Base-by-base conservation (phyloP, 2,888 invertebrate genomes). In the Falcaria lacertinaria region DNA sequence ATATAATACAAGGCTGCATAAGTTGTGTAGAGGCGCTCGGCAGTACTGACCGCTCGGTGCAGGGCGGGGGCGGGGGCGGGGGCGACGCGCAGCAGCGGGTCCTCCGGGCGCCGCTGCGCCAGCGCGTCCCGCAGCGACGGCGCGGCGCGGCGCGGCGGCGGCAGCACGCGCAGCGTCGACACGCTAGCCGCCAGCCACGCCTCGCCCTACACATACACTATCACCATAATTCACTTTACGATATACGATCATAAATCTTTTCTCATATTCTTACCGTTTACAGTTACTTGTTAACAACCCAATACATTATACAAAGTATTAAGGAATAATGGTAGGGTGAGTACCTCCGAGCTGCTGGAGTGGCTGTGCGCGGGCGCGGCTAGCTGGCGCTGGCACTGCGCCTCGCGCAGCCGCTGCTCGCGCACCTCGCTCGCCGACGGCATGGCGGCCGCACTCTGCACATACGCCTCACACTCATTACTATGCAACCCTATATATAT, bases 351-450 rank as follows among this genome's bases (percentile, higher is more conserved):
- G 35, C 70, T 59, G 48, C 67, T 65, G 28, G 73, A 69, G 54
- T 70, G 69, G 33, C 59, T 50, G 50, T 43, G 61, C 42, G 50
- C 42, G 37, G 39, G 43, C 19, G 43, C 42, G 41, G 32, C 19
- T 11, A 36, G 19, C 34, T 33, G 32, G 32, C 54, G n/a, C 53
- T 67, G 65, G 44, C 62, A 60, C 15, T 48, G 52, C 14, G 40
- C 49, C 43, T 64, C 72, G 41, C 69, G 69, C 44, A 63, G 69
- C 37, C 74, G 69, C 52, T 61, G 51, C 45, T 47, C 34, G 11
- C 70, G 73, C 39, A 77, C 28, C 50, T 46, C 60, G n/a, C 59
- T 65, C 1, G 75, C 74, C 11, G 62, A 51, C 13, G 78, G 74
- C 70, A 76, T 75, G 17, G 41, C 48, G 48, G 70, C 65, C 17